Evolutionary conservation across 2,113 vertebrate species (phyloP).

Genomic region (Columba janthina): DNA sequence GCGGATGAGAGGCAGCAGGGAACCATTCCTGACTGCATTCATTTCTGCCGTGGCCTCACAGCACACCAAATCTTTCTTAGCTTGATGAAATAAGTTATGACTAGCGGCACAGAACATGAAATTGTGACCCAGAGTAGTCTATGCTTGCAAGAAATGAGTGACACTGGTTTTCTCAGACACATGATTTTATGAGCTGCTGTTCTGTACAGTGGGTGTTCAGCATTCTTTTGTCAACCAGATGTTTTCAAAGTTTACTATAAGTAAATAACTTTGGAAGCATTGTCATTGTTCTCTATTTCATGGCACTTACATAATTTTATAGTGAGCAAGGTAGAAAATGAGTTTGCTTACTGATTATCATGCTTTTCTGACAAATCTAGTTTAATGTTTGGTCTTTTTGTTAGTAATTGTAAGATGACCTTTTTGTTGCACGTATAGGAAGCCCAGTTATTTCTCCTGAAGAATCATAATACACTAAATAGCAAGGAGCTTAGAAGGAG

Average conservation of each 20-base stretch:
- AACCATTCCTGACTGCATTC: neutral
- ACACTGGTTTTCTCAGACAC: neutral
- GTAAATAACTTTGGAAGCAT: neutral
- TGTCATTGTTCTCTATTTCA: neutral
- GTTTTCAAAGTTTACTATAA: neutral
- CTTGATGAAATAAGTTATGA: neutral
- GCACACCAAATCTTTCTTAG: neutral
- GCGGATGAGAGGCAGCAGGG: neutral
- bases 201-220: neutral
- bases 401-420: neutral
- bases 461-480: neutral
- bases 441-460: neutral
- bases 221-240: neutral
- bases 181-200: neutral
- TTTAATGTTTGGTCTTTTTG: neutral
- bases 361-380: neutral
- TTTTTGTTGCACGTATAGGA: neutral
- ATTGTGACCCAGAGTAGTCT: neutral
- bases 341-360: neutral
- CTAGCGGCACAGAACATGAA: neutral
- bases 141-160: neutral
- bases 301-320: neutral
- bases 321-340: neutral
- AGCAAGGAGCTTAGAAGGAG: neutral
- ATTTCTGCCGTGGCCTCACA: neutral